These are phyloP conservation scores for Sthenelais limicola DNA, from an alignment of 2,888 invertebrate genomes.

Conservation along the genomic window DNA sequence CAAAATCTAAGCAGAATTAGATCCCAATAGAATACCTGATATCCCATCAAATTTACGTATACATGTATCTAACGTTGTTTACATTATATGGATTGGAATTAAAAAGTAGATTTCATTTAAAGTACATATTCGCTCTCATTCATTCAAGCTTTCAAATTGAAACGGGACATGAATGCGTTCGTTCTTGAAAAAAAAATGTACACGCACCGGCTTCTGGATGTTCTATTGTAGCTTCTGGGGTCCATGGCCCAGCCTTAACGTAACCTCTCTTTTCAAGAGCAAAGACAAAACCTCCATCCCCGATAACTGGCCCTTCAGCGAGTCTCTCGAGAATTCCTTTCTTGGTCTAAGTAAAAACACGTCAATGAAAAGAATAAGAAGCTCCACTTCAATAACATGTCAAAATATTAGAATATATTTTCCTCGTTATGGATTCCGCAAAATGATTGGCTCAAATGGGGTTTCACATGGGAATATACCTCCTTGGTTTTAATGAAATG, in stretches of 20 bases:
- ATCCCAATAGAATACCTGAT: not conserved
- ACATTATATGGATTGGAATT: not conserved
- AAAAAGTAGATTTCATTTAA: too few relatives aligned
- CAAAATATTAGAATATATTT: too few relatives aligned
- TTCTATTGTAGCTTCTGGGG: constrained; percentile 72
- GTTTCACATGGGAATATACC: too few relatives aligned
- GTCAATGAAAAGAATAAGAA: too few relatives aligned
- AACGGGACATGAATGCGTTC: not conserved
- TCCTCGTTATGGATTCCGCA: too few relatives aligned
- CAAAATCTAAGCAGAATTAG: not conserved
- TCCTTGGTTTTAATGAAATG: too few relatives aligned
- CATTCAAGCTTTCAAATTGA: too few relatives aligned
- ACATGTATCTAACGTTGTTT: not conserved
- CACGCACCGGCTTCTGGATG: constrained; percentile 71
- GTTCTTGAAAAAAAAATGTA: not conserved
- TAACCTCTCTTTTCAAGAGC: constrained; percentile 73
- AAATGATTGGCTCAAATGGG: too few relatives aligned
- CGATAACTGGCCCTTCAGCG: constrained; percentile 68
- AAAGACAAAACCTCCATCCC: constrained; percentile 73
- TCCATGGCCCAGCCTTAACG: constrained; percentile 73
- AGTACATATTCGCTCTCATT: too few relatives aligned
- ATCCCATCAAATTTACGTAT: too few relatives aligned
- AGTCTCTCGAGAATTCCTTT: constrained; percentile 66
- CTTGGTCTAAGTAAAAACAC: constrained; percentile 13
- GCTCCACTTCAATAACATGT: too few relatives aligned